Base-by-base conservation (phyloP, 2,888 invertebrate genomes). In the Lymantria dispar region DNA sequence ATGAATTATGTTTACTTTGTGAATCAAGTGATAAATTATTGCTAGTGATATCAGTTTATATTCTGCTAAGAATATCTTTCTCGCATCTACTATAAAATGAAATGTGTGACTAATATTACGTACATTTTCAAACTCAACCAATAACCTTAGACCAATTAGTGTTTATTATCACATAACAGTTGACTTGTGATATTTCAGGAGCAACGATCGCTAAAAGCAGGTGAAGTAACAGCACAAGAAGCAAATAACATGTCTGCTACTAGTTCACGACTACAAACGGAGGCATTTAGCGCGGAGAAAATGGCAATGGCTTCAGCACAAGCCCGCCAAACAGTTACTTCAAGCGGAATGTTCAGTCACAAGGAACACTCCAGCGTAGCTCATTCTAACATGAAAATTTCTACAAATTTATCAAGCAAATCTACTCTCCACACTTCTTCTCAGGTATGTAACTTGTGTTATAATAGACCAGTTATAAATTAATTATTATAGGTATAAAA, bases 261-360 rank as follows among this genome's bases (percentile, higher is more conserved):
- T 40, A 95, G 95, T 77, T 95, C 97, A 90, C 95, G 96, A 83
- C 92, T 98, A 50, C 96, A 96, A 64, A 96, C 97, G 45, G 97
- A 96, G 72, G 95, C 95, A 39, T 97, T 96, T 85, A 96, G 96
- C 70, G 95, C 96, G 10, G 97, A 97, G 87, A 96, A 97, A 76
- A 94, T 94, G 68, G 93, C 93, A 45, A 94, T 94, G 79, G 94
- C 95, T 47, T 94, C 95, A 57, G 93, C 93, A 60, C 96, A 97
- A 73, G 96, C 96, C 64, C 93, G 95, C 41, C 96, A 96, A 80
- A 96, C 95, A 1, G 94, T 96, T 68, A 96, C 96, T 3, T 94
- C 96, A 14, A 94, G 94, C 54, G 96, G 96, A 29, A 94, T 96
- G 76, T 95, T 94, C 74, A 96, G 96, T 78, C 94, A 94, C 65